phyloP scores from a whole-genome alignment of 1,140 invertebrate species.

The Heliconius eleuchia region DNA sequence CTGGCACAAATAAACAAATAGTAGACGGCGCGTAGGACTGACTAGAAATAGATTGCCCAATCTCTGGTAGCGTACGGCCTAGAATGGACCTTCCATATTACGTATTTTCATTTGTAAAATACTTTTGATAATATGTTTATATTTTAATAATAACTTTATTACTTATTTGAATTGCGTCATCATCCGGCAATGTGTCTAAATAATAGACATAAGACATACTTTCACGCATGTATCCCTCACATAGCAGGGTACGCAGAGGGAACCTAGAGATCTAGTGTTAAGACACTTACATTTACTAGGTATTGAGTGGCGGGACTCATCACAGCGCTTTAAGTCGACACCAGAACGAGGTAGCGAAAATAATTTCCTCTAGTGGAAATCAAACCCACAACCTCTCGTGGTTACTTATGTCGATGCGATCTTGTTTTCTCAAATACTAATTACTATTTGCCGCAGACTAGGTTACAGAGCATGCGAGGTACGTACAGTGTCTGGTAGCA shows the following conservation, averaged over 20 bases:
- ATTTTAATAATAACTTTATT: not conserved
- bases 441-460: constrained; percentile 1
- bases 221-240: no score
- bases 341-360: no score
- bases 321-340: no score
- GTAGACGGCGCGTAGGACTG: constrained; percentile 57
- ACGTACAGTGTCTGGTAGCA: constrained; percentile 37
- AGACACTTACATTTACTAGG: no score
- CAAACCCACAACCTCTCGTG: no score
- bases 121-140: not conserved
- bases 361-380: no score
- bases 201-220: no score
- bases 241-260: no score
- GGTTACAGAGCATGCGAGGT: constrained; percentile 10
- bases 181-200: no score
- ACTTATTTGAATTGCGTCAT: not conserved
- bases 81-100: constrained; percentile 17
- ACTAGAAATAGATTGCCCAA: constrained; percentile 48
- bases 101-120: not conserved
- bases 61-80: constrained; percentile 29
- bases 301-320: no score
- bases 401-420: no score
- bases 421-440: not conserved
- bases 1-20: constrained; percentile 58
- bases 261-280: no score